Base-by-base conservation (phyloP, 2,888 invertebrate species). In the Dioctria linearis region DNA sequence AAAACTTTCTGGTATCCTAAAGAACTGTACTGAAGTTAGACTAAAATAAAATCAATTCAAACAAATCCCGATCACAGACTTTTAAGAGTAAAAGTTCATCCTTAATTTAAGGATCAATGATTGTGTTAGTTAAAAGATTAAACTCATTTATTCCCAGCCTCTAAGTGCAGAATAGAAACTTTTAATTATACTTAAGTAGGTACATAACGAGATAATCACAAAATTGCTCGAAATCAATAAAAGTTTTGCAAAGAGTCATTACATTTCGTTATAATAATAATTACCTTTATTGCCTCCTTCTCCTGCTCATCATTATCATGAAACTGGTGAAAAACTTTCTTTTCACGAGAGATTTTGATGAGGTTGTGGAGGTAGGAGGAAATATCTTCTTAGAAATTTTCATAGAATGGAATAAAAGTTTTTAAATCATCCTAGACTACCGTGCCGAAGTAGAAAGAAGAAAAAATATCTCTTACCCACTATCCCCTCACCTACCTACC, bases 201-300 rank as follows among this genome's bases (percentile, higher is more conserved):
- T 57, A 73, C 73, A 42, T 73, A 73, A 73, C 73, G 59, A 73
- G 73, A 57, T 73, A 73, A 73, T 73, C 73, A 73, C 6, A 37
- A 42, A 73, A 73, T 73, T 73, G 73, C 57, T 73, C 57, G 73
- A 73, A 73, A 73, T 73, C 73, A 73, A 57, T 73, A 43, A 43
- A 66, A 73, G 59, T 73, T 73, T 42, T 54, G n/a, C 25, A 73
- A 6, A 9, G 9, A 69, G 3, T 73, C 59, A 42, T 42, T 73
- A 59, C 43, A 59, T 54, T 42, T 73, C 25, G 9, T 51, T 57
- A 25, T 25, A 57, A 57, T 57, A 57, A 73, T 73, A 57, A 57
- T n/a, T 37, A 11, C 42, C 66, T 66, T 40, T 2, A 5, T 46
- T 5, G 6, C 54, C 54, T 4, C 11, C 54, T 4, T 3, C 11